Conservation (phyloP, 2,113 vertebrate species). For the Nyctereutes procyonoides region DNA sequence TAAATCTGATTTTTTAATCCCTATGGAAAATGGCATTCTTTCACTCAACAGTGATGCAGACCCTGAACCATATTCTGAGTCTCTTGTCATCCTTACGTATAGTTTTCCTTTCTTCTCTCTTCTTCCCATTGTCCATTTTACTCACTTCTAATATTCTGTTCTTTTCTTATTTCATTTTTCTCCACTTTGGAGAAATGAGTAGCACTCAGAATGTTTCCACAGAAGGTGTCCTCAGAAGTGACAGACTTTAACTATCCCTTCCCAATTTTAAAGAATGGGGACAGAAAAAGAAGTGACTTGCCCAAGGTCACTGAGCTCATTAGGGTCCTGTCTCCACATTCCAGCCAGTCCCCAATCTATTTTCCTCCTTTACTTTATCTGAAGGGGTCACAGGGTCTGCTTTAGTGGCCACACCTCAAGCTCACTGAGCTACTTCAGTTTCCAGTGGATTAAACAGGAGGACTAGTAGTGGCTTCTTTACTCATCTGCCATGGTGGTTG, state of each 20-base stretch:
- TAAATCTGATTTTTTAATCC: not conserved
- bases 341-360: accelerated
- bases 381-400: not conserved
- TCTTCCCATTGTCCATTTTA: not conserved
- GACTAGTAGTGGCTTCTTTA: not conserved
- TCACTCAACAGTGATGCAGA: not conserved
- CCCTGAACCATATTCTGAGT: not conserved
- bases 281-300: not conserved
- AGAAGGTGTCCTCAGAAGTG: not conserved
- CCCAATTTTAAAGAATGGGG: too few relatives aligned
- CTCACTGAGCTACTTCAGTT: not conserved
- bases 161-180: not conserved
- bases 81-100: not conserved
- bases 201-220: not conserved
- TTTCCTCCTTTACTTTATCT: not conserved
- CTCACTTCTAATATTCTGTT: not conserved
- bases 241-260: not conserved
- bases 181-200: not conserved
- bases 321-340: too few relatives aligned
- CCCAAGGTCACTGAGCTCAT: not conserved
- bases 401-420: too few relatives aligned
- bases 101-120: not conserved
- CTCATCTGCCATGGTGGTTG: not conserved
- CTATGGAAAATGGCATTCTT: not conserved
- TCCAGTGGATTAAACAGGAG: not conserved